A percentile compares a stretch with the other conserved stretches of the same genome.
Conservation (phyloP, 2,888 invertebrate species). For the Pandemis heparana region DNA sequence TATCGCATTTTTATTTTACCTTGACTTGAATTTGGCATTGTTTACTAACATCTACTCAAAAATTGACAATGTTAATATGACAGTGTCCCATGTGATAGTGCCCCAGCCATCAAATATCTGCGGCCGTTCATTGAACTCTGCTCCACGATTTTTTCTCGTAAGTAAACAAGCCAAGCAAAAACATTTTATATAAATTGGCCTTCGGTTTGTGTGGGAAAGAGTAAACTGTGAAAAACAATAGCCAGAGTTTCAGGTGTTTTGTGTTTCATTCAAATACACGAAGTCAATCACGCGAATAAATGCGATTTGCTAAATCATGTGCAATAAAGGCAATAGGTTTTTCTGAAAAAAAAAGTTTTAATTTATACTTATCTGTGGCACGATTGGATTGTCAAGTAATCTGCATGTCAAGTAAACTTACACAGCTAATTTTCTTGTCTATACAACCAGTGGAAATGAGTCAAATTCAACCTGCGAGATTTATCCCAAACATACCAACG, state of each 20-base stretch:
- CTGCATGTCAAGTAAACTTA: too few species aligned
- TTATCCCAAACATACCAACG: too few species aligned
- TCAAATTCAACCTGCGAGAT: too few species aligned
- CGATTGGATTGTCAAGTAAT: too few species aligned
- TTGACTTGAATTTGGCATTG: background rate
- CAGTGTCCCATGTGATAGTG: background rate
- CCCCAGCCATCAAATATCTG: background rate
- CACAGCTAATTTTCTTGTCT: too few species aligned
- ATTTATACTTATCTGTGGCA: too few species aligned
- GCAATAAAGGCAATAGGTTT: background rate
- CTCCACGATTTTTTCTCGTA: background rate
- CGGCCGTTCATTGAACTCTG: background rate
- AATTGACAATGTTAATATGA: background rate
- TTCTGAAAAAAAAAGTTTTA: too few species aligned
- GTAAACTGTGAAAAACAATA: slow-evolving; percentile 16
- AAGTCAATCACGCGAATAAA: background rate
- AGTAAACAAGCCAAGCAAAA: background rate
- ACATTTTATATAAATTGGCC: slow-evolving; percentile 3
- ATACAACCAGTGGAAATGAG: too few species aligned
- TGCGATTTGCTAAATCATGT: background rate
- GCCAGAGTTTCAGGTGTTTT: slow-evolving; percentile 1
- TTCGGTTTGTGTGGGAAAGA: background rate
- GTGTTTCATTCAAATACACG: background rate
- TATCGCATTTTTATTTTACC: too few species aligned
- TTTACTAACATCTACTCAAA: background rate